Base-by-base conservation (phyloP, 1,140 invertebrate species). In the Idris sp. region DNA sequence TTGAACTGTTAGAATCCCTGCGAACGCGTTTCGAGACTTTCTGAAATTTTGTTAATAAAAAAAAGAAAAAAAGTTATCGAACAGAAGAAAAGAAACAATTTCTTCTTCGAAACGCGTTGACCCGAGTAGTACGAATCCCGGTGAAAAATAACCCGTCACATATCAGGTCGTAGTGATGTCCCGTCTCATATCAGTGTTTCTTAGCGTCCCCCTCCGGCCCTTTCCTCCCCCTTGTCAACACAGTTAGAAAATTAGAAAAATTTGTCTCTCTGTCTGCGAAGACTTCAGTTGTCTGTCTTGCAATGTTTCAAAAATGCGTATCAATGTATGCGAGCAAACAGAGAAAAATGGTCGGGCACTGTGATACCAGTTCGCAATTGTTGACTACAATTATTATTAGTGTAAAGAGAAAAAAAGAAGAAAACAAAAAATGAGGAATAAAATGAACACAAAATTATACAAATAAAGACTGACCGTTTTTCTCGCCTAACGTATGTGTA, bases 181-280 rank as follows among this genome's bases (percentile, higher is more conserved):
- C 77, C 79, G 49, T 83, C 79, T 82, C 84, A 87, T 87, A 86
- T 87, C 85, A 87, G 82, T 85, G 81, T 87, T 81, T 81, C 74
- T n/a, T 86, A 84, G 78, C 69, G 62, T 75, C 59, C 74, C 48
- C 38, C 35, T 9, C 28, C 13, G 3, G 19, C 19, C 6, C 3
- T n/a, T 6, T 6, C 38, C 38, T 65, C 19, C 14, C 49, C 35
- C 11, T 40, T 59, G 19, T 49, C 33, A 49, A 33, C 36, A 28
- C n/a, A 48, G 58, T 5, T 64, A 53, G 59, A 18, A 0, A 53
- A 36, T 13, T 72, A 72, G 51, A 26, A n/a, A n/a, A n/a, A 48
- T 59, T 54, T 48, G 49, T 53, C 67, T 71, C 49, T 56, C 58
- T 64, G 58, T 72, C 68, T 46, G 44, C 53, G 19, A 59, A 51